Evolutionary conservation across 1,140 invertebrate genomes (phyloP).

Genomic region (Formica selysi): DNA sequence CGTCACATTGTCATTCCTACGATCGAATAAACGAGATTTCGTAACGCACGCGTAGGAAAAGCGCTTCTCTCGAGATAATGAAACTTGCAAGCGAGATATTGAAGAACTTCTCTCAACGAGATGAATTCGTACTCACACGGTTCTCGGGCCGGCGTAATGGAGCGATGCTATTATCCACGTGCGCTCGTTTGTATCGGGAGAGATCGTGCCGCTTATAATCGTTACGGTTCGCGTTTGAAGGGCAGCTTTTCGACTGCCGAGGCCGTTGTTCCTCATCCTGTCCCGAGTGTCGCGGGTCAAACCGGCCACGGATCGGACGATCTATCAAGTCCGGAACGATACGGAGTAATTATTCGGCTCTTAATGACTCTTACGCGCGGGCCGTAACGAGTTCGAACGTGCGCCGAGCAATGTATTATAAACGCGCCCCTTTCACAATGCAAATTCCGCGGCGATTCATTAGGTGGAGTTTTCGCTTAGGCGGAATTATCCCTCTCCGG

Average conservation of each 20-base stretch:
- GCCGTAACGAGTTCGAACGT: slow-evolving; percentile 68
- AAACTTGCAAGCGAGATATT: not conserved
- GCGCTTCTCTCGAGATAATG: not conserved
- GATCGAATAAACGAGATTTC: slow-evolving; percentile 45
- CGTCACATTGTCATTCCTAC: slow-evolving; percentile 51
- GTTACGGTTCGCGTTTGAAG: slow-evolving; percentile 56
- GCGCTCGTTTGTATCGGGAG: slow-evolving; percentile 53
- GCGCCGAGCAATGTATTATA: slow-evolving; percentile 61
- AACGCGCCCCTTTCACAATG: slow-evolving; percentile 56
- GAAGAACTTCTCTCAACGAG: not conserved
- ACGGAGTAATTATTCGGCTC: slow-evolving; percentile 78
- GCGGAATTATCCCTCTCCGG: slow-evolving; percentile 11
- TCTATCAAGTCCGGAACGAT: slow-evolving; percentile 77
- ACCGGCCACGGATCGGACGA: slow-evolving; percentile 76
- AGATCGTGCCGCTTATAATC: slow-evolving; percentile 60
- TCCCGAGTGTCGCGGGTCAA: slow-evolving; percentile 71
- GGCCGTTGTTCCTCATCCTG: slow-evolving; percentile 47
- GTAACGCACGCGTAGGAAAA: not conserved
- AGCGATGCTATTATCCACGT: slow-evolving; percentile 59
- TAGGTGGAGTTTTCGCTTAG: slow-evolving; percentile 36
- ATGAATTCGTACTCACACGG: slow-evolving; percentile 22
- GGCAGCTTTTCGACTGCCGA: slow-evolving; percentile 54
- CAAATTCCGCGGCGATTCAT: slow-evolving; percentile 53
- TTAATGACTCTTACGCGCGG: slow-evolving; percentile 77
- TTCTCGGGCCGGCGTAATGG: slow-evolving; percentile 17